phyloP scores from a whole-genome alignment of 1,140 invertebrate genomes.

The Leptopilina boulardi region DNA sequence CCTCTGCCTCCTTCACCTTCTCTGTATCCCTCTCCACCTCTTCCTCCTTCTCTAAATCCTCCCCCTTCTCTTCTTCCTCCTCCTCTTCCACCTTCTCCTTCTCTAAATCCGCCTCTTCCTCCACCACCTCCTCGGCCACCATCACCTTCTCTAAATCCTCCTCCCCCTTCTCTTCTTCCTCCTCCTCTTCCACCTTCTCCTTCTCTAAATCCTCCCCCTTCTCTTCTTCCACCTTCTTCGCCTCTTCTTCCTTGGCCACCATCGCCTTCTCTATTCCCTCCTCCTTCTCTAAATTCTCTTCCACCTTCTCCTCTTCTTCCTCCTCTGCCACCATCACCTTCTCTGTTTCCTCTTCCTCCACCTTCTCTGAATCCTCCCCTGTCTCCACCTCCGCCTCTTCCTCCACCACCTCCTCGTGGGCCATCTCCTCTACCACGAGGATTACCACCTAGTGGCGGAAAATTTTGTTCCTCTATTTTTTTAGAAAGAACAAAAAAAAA shows the following conservation, averaged over 20 bases:
- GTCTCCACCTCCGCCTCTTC: not conserved
- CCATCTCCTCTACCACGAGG: no score
- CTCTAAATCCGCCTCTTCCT: conserved; percentile 16
- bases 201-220: not conserved
- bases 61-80: conserved; percentile 1
- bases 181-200: not conserved
- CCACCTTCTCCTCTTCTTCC: not conserved
- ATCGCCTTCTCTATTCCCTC: conserved; percentile 32
- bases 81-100: no score
- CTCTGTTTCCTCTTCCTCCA: not conserved
- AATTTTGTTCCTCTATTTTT: no score
- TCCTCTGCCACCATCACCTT: not conserved
- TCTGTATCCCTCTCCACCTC: not conserved
- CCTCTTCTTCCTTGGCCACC: no score
- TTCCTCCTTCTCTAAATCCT: not conserved
- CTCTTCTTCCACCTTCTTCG: not conserved
- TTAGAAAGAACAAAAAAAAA: no score
- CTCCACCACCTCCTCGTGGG: not conserved
- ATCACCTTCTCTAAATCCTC: not conserved
- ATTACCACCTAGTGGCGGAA: no score
- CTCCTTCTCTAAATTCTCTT: conserved; percentile 2
- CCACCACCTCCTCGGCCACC: conserved; percentile 30
- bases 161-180: no score
- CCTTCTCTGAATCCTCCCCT: not conserved
- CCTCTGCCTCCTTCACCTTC: no score